These are phyloP conservation scores for Virgularia gustaviana DNA, from an alignment of 92 coral and sea anemone species.

Conservation along the genomic window DNA sequence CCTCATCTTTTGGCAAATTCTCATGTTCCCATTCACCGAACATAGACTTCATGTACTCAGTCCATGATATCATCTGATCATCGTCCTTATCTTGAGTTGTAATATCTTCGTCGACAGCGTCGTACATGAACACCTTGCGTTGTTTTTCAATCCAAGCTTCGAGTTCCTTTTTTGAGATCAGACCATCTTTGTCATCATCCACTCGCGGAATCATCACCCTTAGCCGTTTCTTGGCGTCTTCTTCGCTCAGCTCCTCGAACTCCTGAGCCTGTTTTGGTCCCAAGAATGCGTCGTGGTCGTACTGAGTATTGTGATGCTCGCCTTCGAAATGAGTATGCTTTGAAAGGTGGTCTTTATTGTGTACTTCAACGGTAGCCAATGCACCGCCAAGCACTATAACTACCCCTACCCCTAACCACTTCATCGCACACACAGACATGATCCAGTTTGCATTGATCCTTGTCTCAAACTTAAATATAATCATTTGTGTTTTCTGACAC, in stretches of 20 bases:
- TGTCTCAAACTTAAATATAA: too few relatives aligned
- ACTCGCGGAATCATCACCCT: constrained; percentile 65
- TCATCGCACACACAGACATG: too few relatives aligned
- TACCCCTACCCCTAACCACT: too few relatives aligned
- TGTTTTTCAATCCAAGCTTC: constrained; percentile 91
- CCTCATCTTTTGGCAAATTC: constrained; percentile 80
- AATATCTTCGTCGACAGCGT: constrained; percentile 76
- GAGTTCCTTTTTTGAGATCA: constrained; percentile 69
- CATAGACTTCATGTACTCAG: constrained; percentile 64
- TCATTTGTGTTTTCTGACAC: too few relatives aligned
- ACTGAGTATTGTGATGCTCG: constrained; percentile 66
- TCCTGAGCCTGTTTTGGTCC: constrained; percentile 89
- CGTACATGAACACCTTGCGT: constrained; percentile 91
- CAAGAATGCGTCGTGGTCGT: constrained; percentile 92
- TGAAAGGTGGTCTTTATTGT: constrained; percentile 76
- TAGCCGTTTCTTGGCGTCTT: constrained; percentile 76
- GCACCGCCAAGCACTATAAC: background rate
- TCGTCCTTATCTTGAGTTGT: constrained; percentile 72
- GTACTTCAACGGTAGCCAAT: constrained; percentile 46
- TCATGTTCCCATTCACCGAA: constrained; percentile 83
- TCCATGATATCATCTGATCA: constrained; percentile 86
- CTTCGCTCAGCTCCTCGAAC: constrained; percentile 81
- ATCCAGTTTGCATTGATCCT: too few relatives aligned
- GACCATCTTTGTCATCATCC: constrained; percentile 75
- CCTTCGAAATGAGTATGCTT: constrained; percentile 77